These are phyloP conservation scores for Thecocarcelia acutangulata DNA, from an alignment of 2,888 invertebrate genomes.

Conservation along the genomic window DNA sequence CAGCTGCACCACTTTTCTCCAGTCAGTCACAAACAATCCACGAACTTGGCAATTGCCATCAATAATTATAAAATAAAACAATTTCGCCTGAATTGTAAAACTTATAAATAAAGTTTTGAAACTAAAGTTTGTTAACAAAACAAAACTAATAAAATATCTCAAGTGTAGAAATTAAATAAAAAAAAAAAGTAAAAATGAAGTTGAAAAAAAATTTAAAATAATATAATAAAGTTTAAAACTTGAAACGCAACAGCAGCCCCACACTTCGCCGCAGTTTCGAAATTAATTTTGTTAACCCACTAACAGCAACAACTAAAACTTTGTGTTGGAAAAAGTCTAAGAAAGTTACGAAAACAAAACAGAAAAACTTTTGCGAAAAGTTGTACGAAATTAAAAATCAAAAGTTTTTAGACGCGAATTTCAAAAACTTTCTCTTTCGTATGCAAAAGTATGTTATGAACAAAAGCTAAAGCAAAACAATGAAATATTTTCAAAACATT, in stretches of 20 bases:
- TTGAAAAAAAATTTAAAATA: conserved; percentile 15
- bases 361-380: conserved; percentile 49
- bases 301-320: conserved; percentile 28
- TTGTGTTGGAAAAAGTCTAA: conserved; percentile 36
- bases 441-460: background rate
- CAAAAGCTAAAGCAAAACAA: conserved; percentile 30
- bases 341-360: conserved; percentile 42
- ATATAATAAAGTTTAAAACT: conserved; percentile 38
- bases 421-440: conserved; percentile 22
- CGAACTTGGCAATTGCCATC: conserved; percentile 61
- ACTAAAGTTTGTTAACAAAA: conserved; percentile 36
- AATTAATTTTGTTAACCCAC: conserved; percentile 53
- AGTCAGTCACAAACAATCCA: conserved; percentile 60
- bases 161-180: conserved; percentile 8
- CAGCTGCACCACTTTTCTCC: conserved; percentile 30
- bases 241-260: background rate
- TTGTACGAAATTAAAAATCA: conserved; percentile 32
- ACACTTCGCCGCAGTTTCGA: conserved; percentile 23
- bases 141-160: conserved; percentile 3
- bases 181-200: conserved; percentile 15
- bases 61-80: conserved; percentile 15
- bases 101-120: conserved; percentile 43
- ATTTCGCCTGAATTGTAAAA: conserved; percentile 34
- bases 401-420: conserved; percentile 53
- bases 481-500: conserved; percentile 35